phyloP scores from a whole-genome alignment of 2,888 invertebrate genomes.

The Drosophila buzzatii region DNA sequence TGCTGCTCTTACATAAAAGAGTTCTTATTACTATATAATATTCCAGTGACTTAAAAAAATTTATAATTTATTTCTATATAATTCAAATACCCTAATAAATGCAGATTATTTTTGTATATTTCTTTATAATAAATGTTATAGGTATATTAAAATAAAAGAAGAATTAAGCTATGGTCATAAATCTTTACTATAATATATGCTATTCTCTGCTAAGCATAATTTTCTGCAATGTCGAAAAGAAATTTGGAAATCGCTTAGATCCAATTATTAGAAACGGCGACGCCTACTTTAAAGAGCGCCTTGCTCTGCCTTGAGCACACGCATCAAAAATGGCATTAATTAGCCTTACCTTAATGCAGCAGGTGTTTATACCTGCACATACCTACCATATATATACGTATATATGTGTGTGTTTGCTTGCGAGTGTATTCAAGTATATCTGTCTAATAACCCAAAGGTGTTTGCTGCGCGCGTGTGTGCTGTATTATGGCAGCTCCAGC shows the following conservation, averaged over 20 bases:
- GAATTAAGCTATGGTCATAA: background rate
- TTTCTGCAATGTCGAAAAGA: background rate
- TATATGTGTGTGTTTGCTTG: slow-evolving; percentile 22
- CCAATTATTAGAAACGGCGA: slow-evolving; percentile 7
- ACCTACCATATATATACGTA: slow-evolving; percentile 1
- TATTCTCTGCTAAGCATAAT: background rate
- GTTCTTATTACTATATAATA: too few species aligned
- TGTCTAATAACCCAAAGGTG: slow-evolving; percentile 72
- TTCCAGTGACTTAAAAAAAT: too few species aligned
- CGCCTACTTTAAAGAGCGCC: slow-evolving; percentile 43
- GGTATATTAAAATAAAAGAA: too few species aligned
- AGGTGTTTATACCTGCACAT: slow-evolving; percentile 16
- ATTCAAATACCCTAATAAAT: too few species aligned
- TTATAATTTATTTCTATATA: too few species aligned
- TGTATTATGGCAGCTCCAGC: slow-evolving; percentile 63
- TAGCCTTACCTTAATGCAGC: slow-evolving; percentile 54
- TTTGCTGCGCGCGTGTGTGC: slow-evolving; percentile 39
- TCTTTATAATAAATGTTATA: too few species aligned
- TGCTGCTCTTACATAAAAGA: too few species aligned
- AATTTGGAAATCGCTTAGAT: background rate
- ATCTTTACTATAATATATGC: background rate
- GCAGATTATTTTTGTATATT: too few species aligned
- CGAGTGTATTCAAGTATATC: slow-evolving; percentile 32
- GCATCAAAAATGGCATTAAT: slow-evolving; percentile 70
- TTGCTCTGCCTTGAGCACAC: slow-evolving; percentile 29